Evolutionary conservation across 1,140 invertebrate genomes (phyloP).

Genomic region (Drosophila asahinai): DNA sequence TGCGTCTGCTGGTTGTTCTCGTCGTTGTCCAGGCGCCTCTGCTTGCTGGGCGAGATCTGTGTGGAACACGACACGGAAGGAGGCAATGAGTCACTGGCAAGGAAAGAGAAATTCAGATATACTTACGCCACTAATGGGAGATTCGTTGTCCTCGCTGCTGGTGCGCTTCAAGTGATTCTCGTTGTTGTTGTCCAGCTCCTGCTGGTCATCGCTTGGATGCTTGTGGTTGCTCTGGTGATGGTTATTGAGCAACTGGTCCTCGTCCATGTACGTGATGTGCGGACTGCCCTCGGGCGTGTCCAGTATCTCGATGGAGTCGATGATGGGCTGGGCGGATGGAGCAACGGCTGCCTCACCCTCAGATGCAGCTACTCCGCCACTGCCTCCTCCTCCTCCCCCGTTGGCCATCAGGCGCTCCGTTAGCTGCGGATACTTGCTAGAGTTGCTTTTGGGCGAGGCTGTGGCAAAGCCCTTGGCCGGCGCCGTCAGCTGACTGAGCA

Average conservation of each 20-base stretch:
- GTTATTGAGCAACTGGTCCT: conserved; percentile 51
- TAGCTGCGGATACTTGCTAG: conserved; percentile 74
- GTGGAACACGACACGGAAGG: neutral
- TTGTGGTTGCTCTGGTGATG: conserved; percentile 44
- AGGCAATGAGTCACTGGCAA: neutral
- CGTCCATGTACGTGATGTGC: conserved; percentile 44
- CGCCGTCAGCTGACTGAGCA: conserved; percentile 68
- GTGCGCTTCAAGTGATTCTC: conserved; percentile 69
- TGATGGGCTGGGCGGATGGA: conserved; percentile 39
- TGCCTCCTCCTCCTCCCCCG: conserved; percentile 39
- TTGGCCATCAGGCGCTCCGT: conserved; percentile 76
- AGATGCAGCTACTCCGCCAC: neutral
- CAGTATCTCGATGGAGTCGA: conserved; percentile 81
- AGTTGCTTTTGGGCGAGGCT: conserved; percentile 30
- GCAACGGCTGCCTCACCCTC: neutral
- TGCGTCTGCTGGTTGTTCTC: conserved; percentile 68
- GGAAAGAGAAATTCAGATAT: neutral
- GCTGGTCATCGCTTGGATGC: conserved; percentile 17
- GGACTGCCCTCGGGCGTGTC: conserved; percentile 81
- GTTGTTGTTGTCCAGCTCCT: conserved; percentile 62
- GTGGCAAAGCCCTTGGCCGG: conserved; percentile 67
- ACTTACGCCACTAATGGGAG: conserved; percentile 66
- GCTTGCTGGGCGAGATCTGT: conserved; percentile 62
- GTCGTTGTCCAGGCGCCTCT: conserved; percentile 67
- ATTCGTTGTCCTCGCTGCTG: conserved; percentile 56